Base-by-base conservation (phyloP, 2,888 invertebrate genomes). In the Ophion ventricosus region DNA sequence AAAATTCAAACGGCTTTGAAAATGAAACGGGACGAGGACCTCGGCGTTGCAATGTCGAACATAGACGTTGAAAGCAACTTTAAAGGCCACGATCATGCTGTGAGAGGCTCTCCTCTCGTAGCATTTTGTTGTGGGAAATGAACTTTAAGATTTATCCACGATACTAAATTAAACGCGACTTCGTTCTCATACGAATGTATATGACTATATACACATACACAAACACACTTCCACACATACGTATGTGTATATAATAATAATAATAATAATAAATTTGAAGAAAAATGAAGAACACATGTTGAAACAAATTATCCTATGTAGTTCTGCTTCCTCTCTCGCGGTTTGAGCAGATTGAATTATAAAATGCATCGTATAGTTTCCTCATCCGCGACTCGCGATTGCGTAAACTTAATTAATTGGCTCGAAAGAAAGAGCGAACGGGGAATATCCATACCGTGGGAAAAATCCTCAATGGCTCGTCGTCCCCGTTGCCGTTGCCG, bases 11-110 rank as follows among this genome's bases (percentile, higher is more conserved):
- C 10, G 43, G 43, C 43, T 14, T 43, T 43, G 2, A 43, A 43
- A 43, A 14, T 43, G 43, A 2, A 43, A 43, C 43, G 43, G 43
- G 43, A 43, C 11, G 43, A 43, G 43, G 35, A 14, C 10, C 54
- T 43, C 25, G 10, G 43, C 11, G 25, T 49, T 49, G 61, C 67
- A 67, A 69, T 49, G 49, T 67, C 57, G 57, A 57, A 54, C 11
- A n/a, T 54, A 49, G n/a, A 66, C 49, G 74, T 73, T 66, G n/a
- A 66, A 69, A 23, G 40, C 70, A 70, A 43, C 75, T 56, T 76
- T 76, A 81, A 81, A 81, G 81, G 81, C 81, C 81, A 81, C 69
- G 80, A 80, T 70, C 75, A 63, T 64, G 70, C 70, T 57, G 70
- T 63, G 81, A 66, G 56, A 43, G 54, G 49, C 49, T 64, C 56